A percentile compares a stretch with the other conserved stretches of the same genome.
Evolutionary conservation across 2,113 vertebrate genomes (phyloP).

Genomic region (Meriones unguiculatus): DNA sequence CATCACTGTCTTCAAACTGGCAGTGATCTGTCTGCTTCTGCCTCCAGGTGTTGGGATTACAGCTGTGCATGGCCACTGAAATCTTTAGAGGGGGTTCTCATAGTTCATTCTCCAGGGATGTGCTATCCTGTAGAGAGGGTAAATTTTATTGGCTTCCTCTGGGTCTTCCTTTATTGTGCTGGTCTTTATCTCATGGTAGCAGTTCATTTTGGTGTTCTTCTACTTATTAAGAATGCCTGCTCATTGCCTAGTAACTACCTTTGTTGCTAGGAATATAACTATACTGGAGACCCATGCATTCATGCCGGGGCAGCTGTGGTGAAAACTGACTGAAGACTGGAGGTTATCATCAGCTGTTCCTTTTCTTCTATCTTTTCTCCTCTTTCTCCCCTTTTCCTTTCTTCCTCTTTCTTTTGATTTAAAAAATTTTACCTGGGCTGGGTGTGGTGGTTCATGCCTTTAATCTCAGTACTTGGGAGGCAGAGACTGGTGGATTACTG

Average conservation of each 20-base stretch:
- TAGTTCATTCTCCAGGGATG: background rate
- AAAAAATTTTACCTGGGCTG: background rate
- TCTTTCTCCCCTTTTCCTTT: background rate
- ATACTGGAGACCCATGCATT: background rate
- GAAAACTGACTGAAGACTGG: background rate
- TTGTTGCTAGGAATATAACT: background rate
- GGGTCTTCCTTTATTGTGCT: background rate
- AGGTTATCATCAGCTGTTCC: background rate
- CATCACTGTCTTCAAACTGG: background rate
- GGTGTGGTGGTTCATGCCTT: background rate
- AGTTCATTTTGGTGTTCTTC: background rate
- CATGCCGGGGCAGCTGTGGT: background rate
- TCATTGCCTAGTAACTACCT: background rate
- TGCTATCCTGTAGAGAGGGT: background rate
- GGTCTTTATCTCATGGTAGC: background rate
- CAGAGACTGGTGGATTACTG: background rate
- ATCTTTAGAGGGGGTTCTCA: background rate
- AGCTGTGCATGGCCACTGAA: background rate
- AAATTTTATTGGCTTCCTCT: conserved; percentile 21
- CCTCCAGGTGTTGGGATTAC: background rate
- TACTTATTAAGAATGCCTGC: background rate
- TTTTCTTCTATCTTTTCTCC: background rate
- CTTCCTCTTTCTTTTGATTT: background rate
- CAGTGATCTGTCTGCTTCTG: background rate
- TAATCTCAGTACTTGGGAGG: background rate